Base-by-base conservation (phyloP, 1,140 invertebrate species). In the Zaprionus vittiger region DNA sequence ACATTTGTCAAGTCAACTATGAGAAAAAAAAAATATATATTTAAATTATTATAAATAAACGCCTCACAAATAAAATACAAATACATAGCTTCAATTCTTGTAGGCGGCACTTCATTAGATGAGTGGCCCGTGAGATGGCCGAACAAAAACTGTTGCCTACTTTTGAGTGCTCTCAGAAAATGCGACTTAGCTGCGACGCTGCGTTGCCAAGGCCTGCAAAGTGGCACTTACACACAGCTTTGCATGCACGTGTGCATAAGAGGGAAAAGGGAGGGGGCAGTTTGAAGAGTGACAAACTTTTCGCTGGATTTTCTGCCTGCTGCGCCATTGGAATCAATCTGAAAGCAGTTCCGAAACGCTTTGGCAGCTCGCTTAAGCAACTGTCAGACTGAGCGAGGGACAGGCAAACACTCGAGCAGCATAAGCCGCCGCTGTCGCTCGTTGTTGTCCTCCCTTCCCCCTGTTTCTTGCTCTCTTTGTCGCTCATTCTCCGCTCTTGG, bases 81-180 rank as follows among this genome's bases (percentile, higher is more conserved):
- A n/a, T n/a, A 41, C 5, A 41, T 17, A 17, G 41, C 41, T 11
- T 17, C n/a, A 6, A 9, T 47, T 47, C 3, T 47, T 59, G 59
- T 38, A 62, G 47, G 55, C 62, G 17, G 20, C 59, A 38, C 54
- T 76, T 72, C 74, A 77, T 73, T 77, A 77, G 62, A 11, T 55
- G 61, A 72, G 70, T 73, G 62, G 61, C 22, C 20, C 38, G 12
- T 14, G 26, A 37, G 73, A 71, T 31, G 63, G 34, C 34, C 37
- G 22, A 62, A 22, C 37, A 49, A 56, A 22, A 56, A 11, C 54
- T 60, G 44, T 71, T 76, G 73, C 62, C 55, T 38, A 60, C 47
- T 73, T 67, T 67, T 22, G 2, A 17, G 56, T 9, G 38, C 28
- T 20, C 9, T 20, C 37, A 38, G 15, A n/a, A 17, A 73, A 73